phyloP scores from a whole-genome alignment of 1,140 invertebrate species.

The Drosophila arizonae region DNA sequence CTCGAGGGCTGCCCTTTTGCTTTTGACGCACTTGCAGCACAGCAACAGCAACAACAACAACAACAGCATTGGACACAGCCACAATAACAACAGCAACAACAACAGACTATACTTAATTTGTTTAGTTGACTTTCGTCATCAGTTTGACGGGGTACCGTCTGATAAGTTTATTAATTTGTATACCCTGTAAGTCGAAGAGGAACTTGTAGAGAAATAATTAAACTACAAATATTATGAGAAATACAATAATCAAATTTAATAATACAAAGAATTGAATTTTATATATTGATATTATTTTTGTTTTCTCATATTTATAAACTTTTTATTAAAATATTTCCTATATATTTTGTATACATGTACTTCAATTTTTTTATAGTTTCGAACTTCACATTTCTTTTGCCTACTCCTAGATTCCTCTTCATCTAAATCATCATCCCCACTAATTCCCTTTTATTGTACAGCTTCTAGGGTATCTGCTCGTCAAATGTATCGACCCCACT shows the following conservation, averaged over 20 bases:
- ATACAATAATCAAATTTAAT: not conserved
- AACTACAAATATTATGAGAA: not conserved
- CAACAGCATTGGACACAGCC: conserved; percentile 5
- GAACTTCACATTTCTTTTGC: not conserved
- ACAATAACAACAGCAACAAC: conserved; percentile 11
- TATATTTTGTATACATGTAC: no score
- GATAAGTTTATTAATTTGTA: conserved; percentile 39
- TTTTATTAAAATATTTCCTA: no score
- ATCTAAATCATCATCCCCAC: not conserved
- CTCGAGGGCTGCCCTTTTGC: conserved; percentile 11
- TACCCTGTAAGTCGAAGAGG: not conserved
- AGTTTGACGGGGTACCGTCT: conserved; percentile 33
- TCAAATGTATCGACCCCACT: not conserved
- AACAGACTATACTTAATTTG: conserved; percentile 39
- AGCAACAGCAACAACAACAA: conserved; percentile 23
- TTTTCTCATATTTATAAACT: no score
- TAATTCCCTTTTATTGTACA: no score
- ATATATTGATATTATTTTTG: no score
- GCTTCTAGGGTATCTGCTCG: conserved; percentile 16
- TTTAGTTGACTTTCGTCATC: conserved; percentile 49
- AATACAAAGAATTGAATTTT: not conserved
- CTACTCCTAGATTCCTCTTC: not conserved
- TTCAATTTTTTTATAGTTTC: no score
- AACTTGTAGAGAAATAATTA: not conserved
- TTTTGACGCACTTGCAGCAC: conserved; percentile 53